phyloP scores from a whole-genome alignment of 1,140 invertebrate genomes.

The Hormaphis cornu region DNA sequence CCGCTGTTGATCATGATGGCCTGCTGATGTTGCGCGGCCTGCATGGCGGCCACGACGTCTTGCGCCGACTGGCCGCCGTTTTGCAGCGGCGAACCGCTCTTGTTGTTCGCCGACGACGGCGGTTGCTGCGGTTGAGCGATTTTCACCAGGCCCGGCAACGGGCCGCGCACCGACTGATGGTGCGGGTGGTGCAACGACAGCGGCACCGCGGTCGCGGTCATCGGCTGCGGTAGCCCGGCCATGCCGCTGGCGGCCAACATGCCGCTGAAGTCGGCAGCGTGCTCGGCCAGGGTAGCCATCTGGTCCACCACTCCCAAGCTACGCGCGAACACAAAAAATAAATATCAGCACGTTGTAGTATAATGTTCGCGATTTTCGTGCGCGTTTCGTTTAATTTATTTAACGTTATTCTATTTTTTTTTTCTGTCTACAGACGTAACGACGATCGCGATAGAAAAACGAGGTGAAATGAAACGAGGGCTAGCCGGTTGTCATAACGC shows the following conservation, averaged over 20 bases:
- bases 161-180: conserved; percentile 16
- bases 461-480: too few species aligned
- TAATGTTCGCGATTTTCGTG: not conserved
- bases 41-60: conserved; percentile 19
- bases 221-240: conserved; percentile 35
- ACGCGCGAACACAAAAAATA: conserved; percentile 17
- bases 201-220: conserved; percentile 30
- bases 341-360: not conserved
- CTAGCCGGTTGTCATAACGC: not conserved
- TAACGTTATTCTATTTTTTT: not conserved
- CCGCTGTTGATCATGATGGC: not conserved
- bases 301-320: conserved; percentile 40
- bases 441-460: not conserved
- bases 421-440: not conserved
- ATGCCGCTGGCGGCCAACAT: conserved; percentile 35
- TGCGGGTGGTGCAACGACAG: conserved; percentile 30
- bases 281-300: conserved; percentile 38
- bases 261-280: conserved; percentile 37
- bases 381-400: not conserved
- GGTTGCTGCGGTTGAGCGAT: conserved; percentile 19
- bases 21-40: conserved; percentile 13
- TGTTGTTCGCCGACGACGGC: not conserved
- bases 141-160: conserved; percentile 6
- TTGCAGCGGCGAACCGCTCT: conserved; percentile 20
- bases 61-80: conserved; percentile 31